Evolutionary conservation across 1,140 invertebrate genomes (phyloP), one percentile per base, ranked within the genome.

Genomic region (Calycopis cecrops): DNA sequence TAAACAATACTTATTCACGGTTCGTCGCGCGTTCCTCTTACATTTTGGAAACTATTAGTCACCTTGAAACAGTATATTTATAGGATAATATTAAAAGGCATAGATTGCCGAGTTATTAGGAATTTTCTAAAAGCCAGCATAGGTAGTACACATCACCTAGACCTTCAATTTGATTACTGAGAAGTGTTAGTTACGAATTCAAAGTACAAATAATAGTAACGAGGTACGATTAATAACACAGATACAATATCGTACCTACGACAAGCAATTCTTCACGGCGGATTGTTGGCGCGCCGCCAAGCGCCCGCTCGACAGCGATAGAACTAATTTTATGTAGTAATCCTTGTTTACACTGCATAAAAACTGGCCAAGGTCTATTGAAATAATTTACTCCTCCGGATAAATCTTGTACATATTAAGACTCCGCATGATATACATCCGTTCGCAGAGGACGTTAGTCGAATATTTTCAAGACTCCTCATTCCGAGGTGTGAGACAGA

Each of bases 291-390:
- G 16, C 12, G 18, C 9, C 21, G 75, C 79, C 80, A 86, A 64
- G 48, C 42, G 56, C 50, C 65, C 68, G 67, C 58, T 55, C 57
- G 59, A 52, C 50, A 63, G 63, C 62, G 70, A 83, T 78, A 70
- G 54, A 68, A 75, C 68, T 75, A 73, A 76, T 79, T 74, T 83
- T 71, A 79, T 80, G 78, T 81, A 71, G 74, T 77, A 79, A 81
- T 73, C 63, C 65, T 40, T 85, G 79, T 81, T 83, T 82, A 83
- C 73, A 80, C 67, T 60, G 59, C 57, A 63, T 73, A 70, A 72
- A 76, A 75, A 76, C 67, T 74, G 72, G 69, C 74, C 81, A 79
- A 84, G 79, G 79, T 73, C 59, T 61, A 59, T 12, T 38, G 47
- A 58, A 57, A 59, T 55, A 55, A 53, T 28, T 50, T 55, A 35